phyloP scores from a whole-genome alignment of 2,888 invertebrate species.

The Orthosia gothica region DNA sequence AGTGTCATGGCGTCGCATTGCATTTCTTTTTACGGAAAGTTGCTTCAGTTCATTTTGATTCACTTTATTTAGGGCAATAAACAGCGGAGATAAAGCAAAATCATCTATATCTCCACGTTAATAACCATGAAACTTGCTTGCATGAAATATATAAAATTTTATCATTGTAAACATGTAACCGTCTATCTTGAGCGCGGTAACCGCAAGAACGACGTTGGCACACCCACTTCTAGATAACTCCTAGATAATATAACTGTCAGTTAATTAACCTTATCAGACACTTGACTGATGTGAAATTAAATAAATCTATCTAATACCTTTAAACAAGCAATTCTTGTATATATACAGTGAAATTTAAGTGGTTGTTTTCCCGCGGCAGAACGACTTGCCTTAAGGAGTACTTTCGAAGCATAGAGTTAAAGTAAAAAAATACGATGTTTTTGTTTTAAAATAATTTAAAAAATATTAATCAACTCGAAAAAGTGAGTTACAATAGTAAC shows the following conservation, averaged over 20 bases:
- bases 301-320: too few relatives aligned
- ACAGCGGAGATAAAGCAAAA: background rate
- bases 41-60: background rate
- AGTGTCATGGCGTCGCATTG: constrained; percentile 6
- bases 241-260: constrained; percentile 7
- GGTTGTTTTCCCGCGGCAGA: too few relatives aligned
- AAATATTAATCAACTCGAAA: too few relatives aligned
- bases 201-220: background rate
- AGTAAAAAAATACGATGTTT: too few relatives aligned
- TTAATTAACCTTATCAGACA: constrained; percentile 5
- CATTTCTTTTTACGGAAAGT: constrained; percentile 11
- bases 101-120: background rate
- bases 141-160: background rate
- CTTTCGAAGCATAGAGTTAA: too few relatives aligned
- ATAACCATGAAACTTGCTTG: background rate
- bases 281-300: background rate
- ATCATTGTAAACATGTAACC: background rate
- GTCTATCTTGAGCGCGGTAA: background rate
- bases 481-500: too few relatives aligned
- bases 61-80: too few relatives aligned
- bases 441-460: too few relatives aligned
- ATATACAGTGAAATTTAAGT: too few relatives aligned
- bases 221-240: background rate
- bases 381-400: too few relatives aligned
- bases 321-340: too few relatives aligned